Base-by-base conservation (phyloP, 2,113 vertebrate genomes). In the Passer montanus region DNA sequence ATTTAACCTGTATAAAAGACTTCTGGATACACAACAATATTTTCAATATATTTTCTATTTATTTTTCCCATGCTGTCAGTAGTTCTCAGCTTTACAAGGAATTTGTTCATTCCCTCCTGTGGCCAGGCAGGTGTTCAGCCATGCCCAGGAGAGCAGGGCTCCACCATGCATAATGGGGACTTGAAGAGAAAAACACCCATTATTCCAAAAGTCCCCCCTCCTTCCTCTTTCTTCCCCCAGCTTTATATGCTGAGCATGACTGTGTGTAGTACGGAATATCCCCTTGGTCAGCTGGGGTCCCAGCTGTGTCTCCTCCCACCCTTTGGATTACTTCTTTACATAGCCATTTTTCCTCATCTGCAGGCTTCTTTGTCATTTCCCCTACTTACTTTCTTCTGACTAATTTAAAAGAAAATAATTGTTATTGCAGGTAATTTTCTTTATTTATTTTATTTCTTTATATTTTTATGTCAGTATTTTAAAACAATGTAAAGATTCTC, bases 71-170 rank as follows among this genome's bases (percentile, higher is more conserved):
- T 70, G 12, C n/a, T n/a, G n/a, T n/a, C n/a, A n/a, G n/a, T n/a
- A n/a, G n/a, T n/a, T n/a, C n/a, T n/a, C n/a, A n/a, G n/a, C n/a
- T n/a, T n/a, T n/a, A 11, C 7, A 15, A 33, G 5, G 43, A 64
- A 73, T 37, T 64, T 0, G 0, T 27, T 50, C 21, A 26, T 17
- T 5, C 2, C 27, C 27, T 30, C 15, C 26, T 1, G 0, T 43
- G 30, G 43, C 3, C 24, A 46, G 49, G 33, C 50, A 41, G 19
- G n/a, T n/a, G 12, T 30, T 49, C 83, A 67, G 31, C 35, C 43
- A 20, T 26, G 11, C 5, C 9, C 31, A 58, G 43, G 35, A 23
- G 6, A 49, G 26, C 49, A 35, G 26, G 49, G 35, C 13, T 79
- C 20, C 3, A 7, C 13, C 30, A 8, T 3, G 5, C 8, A 1